A percentile compares a stretch with the other conserved stretches of the same genome.
These are phyloP conservation scores for Anoura caudifer DNA, from an alignment of 2,113 vertebrate species.

Conservation along the genomic window DNA sequence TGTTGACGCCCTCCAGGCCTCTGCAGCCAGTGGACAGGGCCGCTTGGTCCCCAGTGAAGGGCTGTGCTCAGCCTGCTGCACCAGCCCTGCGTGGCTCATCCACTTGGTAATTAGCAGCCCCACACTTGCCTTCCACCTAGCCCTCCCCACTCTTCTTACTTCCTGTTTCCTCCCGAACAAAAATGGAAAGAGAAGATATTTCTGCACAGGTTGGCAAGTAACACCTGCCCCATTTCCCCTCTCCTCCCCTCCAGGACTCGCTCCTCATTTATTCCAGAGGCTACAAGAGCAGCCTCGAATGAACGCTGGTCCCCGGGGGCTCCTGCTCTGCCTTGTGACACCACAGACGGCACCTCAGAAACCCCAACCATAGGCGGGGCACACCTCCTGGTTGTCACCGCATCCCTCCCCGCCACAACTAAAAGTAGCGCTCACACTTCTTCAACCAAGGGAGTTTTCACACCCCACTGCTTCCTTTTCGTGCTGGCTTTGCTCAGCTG, in stretches of 20 bases:
- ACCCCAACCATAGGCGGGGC: neutral
- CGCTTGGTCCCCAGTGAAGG: neutral
- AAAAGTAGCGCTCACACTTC: neutral
- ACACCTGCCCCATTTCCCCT: neutral
- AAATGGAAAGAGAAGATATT: neutral
- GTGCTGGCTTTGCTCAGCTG: neutral
- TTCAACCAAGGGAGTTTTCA: conserved; percentile 33
- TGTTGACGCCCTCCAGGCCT: fast-evolving
- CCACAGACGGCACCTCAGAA: neutral
- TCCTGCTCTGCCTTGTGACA: neutral
- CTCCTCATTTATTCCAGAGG: neutral
- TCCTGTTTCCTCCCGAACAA: neutral
- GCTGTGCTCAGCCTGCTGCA: neutral
- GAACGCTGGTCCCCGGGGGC: fast-evolving
- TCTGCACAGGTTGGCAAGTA: neutral
- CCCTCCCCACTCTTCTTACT: neutral
- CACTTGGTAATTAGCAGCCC: neutral
- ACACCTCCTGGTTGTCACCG: neutral
- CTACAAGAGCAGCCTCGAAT: fast-evolving
- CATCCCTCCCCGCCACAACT: neutral
- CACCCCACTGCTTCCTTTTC: neutral
- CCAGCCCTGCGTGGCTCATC: fast-evolving
- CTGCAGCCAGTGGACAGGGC: neutral
- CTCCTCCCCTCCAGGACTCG: neutral
- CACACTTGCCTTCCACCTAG: too few relatives aligned